Evolutionary conservation across 2,888 invertebrate species (phyloP).

Genomic region (Monochamus alternatus): DNA sequence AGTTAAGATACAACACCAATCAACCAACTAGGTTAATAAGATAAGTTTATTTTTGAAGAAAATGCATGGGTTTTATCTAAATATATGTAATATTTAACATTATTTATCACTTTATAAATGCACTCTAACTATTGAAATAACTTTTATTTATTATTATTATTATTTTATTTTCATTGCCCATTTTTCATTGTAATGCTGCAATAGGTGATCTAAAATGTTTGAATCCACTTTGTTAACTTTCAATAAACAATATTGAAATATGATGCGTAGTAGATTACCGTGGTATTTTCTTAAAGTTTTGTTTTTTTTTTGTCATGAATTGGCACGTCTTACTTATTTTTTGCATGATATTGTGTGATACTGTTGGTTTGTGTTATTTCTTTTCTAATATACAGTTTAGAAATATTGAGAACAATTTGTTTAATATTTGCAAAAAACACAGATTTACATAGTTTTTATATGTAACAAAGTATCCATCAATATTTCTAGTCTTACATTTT

Average conservation of each 20-base stretch:
- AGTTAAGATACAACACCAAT: slow-evolving; percentile 38
- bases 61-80: slow-evolving; percentile 9
- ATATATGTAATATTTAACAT: background rate
- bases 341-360: slow-evolving; percentile 24
- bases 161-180: background rate
- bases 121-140: slow-evolving; percentile 11
- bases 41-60: slow-evolving; percentile 17
- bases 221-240: too few relatives aligned
- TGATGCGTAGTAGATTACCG: background rate
- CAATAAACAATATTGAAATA: background rate
- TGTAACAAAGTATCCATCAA: background rate
- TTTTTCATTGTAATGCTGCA: too few relatives aligned
- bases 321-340: slow-evolving; percentile 15
- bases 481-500: too few relatives aligned
- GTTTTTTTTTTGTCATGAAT: background rate
- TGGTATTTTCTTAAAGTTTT: background rate
- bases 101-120: background rate
- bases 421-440: background rate
- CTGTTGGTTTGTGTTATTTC: slow-evolving; percentile 37
- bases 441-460: background rate
- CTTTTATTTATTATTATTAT: background rate
- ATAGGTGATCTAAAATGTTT: too few relatives aligned
- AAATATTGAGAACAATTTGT: background rate
- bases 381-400: slow-evolving; percentile 15
- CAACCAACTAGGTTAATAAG: slow-evolving; percentile 21